These are phyloP conservation scores for Gouania willdenowi DNA, from an alignment of 2,797 vertebrate genomes.

Conservation along the genomic window DNA sequence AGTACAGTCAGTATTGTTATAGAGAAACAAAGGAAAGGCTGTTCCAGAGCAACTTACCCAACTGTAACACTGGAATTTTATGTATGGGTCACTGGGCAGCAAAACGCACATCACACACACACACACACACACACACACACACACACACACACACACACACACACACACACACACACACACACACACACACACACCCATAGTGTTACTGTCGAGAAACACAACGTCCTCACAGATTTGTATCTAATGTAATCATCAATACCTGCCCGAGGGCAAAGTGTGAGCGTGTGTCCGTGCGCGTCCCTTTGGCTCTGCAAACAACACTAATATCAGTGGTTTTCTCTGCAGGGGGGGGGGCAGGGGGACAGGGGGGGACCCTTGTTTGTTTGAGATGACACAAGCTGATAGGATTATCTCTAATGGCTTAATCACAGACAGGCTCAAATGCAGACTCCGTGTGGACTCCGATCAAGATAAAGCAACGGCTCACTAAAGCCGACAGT, in stretches of 20 bases:
- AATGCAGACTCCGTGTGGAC: slow-evolving; percentile 25
- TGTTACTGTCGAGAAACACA: slow-evolving; percentile 11
- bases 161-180: neutral
- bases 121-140: slow-evolving; percentile 2
- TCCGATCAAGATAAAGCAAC: slow-evolving; percentile 61
- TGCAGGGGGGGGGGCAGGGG: too few species aligned
- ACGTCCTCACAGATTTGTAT: slow-evolving; percentile 11
- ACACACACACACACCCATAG: slow-evolving; percentile 6
- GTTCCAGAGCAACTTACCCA: slow-evolving; percentile 40
- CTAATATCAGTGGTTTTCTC: slow-evolving; percentile 18
- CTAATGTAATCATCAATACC: slow-evolving; percentile 29
- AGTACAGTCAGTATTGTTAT: slow-evolving; percentile 43
- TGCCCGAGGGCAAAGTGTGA: slow-evolving; percentile 3
- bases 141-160: slow-evolving; percentile 7
- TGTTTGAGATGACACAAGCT: slow-evolving; percentile 50
- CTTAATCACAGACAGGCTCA: slow-evolving; percentile 23
- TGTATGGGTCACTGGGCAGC: slow-evolving; percentile 34
- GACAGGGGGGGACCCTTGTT: slow-evolving; percentile 15
- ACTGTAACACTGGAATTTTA: slow-evolving; percentile 43
- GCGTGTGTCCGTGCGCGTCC: slow-evolving; percentile 7
- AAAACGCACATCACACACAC: slow-evolving; percentile 7
- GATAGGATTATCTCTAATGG: slow-evolving; percentile 51
- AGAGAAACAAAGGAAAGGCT: slow-evolving; percentile 53
- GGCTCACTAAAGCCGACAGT: slow-evolving; percentile 60
- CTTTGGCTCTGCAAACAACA: slow-evolving; percentile 7